Conservation (phyloP, 1,140 invertebrate genomes). For the Cotesia typhae region DNA sequence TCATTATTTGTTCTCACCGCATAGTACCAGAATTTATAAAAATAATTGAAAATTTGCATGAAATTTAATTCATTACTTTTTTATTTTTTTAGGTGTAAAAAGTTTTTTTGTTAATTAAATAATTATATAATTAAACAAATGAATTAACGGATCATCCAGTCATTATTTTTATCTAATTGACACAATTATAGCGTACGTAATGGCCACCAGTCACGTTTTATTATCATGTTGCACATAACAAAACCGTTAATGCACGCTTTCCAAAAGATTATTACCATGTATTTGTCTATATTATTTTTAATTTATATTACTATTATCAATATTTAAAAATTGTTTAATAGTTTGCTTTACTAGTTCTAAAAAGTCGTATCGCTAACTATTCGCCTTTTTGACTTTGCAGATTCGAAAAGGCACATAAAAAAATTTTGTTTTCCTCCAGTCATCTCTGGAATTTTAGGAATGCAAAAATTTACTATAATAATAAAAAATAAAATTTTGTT, state of each 20-base stretch:
- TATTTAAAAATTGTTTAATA: too few relatives aligned
- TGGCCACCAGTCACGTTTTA: constrained; percentile 36
- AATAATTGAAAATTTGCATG: too few relatives aligned
- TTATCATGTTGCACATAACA: constrained; percentile 16
- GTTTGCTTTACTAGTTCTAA: neutral
- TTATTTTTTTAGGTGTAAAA: too few relatives aligned
- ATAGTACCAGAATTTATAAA: too few relatives aligned
- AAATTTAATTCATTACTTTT: too few relatives aligned
- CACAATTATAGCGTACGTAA: constrained; percentile 36
- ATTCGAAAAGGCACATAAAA: too few relatives aligned
- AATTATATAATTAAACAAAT: constrained; percentile 7
- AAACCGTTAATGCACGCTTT: constrained; percentile 16
- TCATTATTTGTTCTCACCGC: neutral
- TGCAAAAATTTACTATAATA: too few relatives aligned
- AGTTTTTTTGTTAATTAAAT: constrained; percentile 9
- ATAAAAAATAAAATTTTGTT: too few relatives aligned
- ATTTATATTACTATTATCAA: neutral
- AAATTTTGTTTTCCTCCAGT: too few relatives aligned
- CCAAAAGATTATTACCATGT: constrained; percentile 21
- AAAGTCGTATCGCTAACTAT: too few relatives aligned
- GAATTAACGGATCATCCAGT: constrained; percentile 31
- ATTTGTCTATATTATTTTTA: neutral
- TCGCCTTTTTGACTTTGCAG: too few relatives aligned
- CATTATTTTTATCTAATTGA: constrained; percentile 35
- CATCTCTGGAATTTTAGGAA: too few relatives aligned